Conservation (phyloP, 2,888 invertebrate genomes). For the Heteromyza rotundicornis region DNA sequence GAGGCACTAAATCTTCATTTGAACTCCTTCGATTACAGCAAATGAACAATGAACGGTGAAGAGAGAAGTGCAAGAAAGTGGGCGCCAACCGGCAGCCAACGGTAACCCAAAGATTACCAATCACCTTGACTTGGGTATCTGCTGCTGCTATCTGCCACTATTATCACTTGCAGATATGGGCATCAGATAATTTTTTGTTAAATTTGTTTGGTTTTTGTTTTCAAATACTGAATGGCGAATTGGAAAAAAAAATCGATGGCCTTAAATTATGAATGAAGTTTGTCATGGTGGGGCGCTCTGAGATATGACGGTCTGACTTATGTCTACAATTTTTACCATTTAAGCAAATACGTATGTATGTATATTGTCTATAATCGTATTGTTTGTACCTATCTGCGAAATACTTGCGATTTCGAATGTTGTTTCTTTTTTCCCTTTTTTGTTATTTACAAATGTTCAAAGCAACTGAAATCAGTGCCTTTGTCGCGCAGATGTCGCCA, state of each 20-base stretch:
- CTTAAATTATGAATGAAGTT: slow-evolving; percentile 45
- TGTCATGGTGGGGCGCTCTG: background rate
- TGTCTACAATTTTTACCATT: slow-evolving; percentile 39
- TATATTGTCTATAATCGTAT: slow-evolving; percentile 44
- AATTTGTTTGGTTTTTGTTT: background rate
- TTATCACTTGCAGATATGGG: slow-evolving; percentile 23
- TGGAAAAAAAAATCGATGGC: background rate
- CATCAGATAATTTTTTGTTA: slow-evolving; percentile 22
- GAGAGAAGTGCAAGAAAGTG: background rate
- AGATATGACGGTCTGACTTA: background rate
- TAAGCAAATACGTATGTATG: no score
- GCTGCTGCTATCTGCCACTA: slow-evolving; percentile 16
- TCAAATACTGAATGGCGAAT: background rate
- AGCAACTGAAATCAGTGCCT: background rate
- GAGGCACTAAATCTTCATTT: background rate
- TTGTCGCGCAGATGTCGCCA: background rate
- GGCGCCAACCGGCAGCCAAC: background rate
- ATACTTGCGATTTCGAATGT: slow-evolving; percentile 7
- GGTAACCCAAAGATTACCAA: slow-evolving; percentile 6
- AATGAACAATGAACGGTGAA: background rate
- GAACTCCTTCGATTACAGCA: background rate
- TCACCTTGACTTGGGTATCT: background rate
- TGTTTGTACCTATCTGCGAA: slow-evolving; percentile 28
- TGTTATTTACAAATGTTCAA: background rate
- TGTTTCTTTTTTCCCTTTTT: background rate